Base-by-base conservation (phyloP, 2,888 invertebrate genomes). In the Acleris emargana region DNA sequence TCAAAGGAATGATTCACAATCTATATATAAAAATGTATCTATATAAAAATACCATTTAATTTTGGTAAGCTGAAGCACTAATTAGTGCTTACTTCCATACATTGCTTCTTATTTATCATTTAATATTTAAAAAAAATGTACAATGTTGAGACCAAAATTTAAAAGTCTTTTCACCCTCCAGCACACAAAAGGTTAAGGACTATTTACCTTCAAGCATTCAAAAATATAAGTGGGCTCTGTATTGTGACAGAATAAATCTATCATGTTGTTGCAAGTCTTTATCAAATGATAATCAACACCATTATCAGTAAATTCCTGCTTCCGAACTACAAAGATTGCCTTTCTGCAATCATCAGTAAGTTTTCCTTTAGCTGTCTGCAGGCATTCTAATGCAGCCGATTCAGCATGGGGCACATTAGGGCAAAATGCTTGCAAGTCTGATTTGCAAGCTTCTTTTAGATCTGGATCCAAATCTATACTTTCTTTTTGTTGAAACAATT, bases 401-500 rank as follows among this genome's bases (percentile, higher is more conserved):
- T 95, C 95, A 58, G 95, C 96, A 75, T 94, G 94, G 52, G 94
- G 93, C 17, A 96, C 91, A 69, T 94, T 94, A 11, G 90, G 84
- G 82, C 99, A 99, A 67, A 94, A 94, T 51, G 93, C 91, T 69
- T 93, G 93, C 25, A 99, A 96, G 82, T 99, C 99, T 42, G 86
- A 84, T 62, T 94, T 94, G 83, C 99, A 99, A 5, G 96, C 95
- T 70, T 95, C 94, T 79, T 96, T 97, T 62, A 99, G 88, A 74
- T 95, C 95, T 0, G 97, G 97, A 89, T 99, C 97, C 68, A 97
- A 94, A 69, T 96, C 95, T 71, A 97, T 96, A 79, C 95, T 97
- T 89, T 99, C 99, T 71, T 97, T 95, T 85, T 98, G 96, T 80
- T 98, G 98, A 76, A 98, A 96, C 28, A 99, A 93, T 81, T 99